A percentile compares a stretch with the other conserved stretches of the same genome.
Conservation (phyloP, 1,140 invertebrate species). For the Caenorhabditis briggsae region DNA sequence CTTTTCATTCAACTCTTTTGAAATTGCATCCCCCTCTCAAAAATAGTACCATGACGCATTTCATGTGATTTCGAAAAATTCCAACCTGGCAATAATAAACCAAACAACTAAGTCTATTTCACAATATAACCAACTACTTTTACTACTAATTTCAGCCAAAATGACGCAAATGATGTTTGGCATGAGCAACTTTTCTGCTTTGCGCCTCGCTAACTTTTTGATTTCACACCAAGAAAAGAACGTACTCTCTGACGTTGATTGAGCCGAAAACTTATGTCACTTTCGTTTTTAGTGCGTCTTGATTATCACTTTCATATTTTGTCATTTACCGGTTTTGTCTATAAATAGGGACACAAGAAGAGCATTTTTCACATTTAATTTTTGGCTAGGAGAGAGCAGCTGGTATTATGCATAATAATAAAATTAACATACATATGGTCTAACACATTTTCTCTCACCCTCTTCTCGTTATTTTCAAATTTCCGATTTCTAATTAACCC, state of each 20-base stretch:
- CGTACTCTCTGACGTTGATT: slow-evolving; percentile 22
- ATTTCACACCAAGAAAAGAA: slow-evolving; percentile 26
- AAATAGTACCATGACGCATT: slow-evolving; percentile 17
- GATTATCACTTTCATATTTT: not conserved
- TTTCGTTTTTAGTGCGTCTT: not conserved
- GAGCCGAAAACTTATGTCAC: not conserved
- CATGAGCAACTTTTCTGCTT: slow-evolving; percentile 29
- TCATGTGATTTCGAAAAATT: not conserved
- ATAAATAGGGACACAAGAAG: not conserved
- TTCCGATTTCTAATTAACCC: slow-evolving; percentile 3
- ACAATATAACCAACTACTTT: not conserved
- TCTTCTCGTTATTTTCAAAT: no score
- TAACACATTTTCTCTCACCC: no score
- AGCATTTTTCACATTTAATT: not conserved
- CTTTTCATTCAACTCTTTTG: not conserved
- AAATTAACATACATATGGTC: slow-evolving; percentile 23
- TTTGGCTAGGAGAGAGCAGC: not conserved
- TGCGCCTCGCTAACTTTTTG: slow-evolving; percentile 29
- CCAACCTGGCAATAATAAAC: not conserved
- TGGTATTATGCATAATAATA: not conserved
- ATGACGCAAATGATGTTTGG: not conserved
- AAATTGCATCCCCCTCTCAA: not conserved
- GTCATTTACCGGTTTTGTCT: not conserved
- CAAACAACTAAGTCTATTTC: not conserved
- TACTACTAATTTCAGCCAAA: not conserved